Evolutionary conservation across 2,113 vertebrate species (phyloP).

Genomic region (Mobula hypostoma): DNA sequence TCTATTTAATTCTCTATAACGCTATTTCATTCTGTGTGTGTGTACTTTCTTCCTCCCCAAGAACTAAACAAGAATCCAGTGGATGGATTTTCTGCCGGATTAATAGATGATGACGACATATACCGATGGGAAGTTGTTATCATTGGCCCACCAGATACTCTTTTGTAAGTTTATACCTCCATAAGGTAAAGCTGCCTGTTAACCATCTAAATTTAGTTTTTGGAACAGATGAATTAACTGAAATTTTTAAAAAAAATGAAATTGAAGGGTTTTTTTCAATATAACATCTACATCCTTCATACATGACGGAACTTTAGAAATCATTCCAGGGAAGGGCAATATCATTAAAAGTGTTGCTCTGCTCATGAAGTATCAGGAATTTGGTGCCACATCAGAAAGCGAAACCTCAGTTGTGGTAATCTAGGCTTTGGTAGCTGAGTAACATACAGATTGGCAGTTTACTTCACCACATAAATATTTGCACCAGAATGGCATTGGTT

Average conservation of each 20-base stretch:
- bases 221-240: not conserved
- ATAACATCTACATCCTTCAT: not conserved
- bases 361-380: not conserved
- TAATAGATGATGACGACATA: constrained; percentile 65
- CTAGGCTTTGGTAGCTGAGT: not conserved
- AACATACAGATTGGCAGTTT: not conserved
- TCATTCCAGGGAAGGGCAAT: not conserved
- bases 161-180: constrained; percentile 57
- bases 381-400: not conserved
- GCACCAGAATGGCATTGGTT: too few species aligned
- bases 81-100: constrained; percentile 65
- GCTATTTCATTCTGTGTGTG: not conserved
- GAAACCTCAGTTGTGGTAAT: not conserved
- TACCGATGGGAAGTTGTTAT: constrained; percentile 68
- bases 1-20: not conserved
- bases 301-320: not conserved
- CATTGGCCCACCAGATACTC: constrained; percentile 64
- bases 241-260: not conserved
- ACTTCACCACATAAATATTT: too few species aligned
- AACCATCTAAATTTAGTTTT: not conserved
- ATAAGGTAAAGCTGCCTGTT: not conserved
- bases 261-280: not conserved
- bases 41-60: constrained; percentile 38
- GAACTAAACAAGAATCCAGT: constrained; percentile 69
- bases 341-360: not conserved